These are phyloP conservation scores for Eupeodes corollae DNA, from an alignment of 1,140 invertebrate genomes.

Conservation along the genomic window DNA sequence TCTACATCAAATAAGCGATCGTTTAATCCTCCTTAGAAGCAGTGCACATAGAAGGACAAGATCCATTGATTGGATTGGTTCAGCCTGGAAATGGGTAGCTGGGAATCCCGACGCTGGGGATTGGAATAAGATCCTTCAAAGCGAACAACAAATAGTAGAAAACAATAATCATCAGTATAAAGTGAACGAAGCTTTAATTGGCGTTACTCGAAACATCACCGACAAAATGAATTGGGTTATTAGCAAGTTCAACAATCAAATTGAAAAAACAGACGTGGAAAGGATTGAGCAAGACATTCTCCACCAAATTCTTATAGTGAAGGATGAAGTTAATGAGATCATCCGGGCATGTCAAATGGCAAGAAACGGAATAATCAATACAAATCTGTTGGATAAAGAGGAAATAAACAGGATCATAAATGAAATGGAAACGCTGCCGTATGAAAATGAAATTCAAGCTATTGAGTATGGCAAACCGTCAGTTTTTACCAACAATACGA, in stretches of 20 bases:
- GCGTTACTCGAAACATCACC: too few relatives aligned
- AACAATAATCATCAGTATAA: too few relatives aligned
- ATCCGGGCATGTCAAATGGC: neutral
- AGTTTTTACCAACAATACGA: too few relatives aligned
- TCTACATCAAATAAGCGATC: too few relatives aligned
- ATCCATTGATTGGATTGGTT: slow-evolving; percentile 1
- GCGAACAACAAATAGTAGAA: too few relatives aligned
- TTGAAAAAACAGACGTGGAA: neutral
- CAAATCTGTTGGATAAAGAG: neutral
- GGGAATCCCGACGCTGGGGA: neutral
- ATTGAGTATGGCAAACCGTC: too few relatives aligned
- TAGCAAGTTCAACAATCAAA: too few relatives aligned
- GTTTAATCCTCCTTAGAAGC: neutral
- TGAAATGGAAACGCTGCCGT: neutral
- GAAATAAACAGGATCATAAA: slow-evolving; percentile 1
- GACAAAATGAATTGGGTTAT: too few relatives aligned
- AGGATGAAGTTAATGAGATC: slow-evolving; percentile 2
- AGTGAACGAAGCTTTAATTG: too few relatives aligned
- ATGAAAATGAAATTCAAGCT: too few relatives aligned
- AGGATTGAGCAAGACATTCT: neutral
- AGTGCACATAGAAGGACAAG: neutral
- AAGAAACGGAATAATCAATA: neutral
- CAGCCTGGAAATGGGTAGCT: neutral
- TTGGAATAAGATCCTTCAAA: neutral
- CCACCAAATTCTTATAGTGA: neutral